Base-by-base conservation (phyloP, 2,797 vertebrate genomes). In the Premnoplex brunnescens region DNA sequence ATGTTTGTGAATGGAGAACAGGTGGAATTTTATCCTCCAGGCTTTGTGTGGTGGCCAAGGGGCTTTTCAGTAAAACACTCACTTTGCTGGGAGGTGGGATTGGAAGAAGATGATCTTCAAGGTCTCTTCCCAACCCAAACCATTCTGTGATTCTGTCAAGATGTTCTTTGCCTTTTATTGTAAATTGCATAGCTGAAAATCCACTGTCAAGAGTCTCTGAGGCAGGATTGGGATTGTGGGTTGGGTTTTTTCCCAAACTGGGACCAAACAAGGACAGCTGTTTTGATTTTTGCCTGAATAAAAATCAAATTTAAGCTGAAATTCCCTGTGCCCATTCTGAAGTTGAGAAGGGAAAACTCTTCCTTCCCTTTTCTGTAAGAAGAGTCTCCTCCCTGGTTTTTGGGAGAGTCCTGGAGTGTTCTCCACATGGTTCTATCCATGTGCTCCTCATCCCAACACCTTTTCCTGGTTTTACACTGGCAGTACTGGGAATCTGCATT, bases 361-460 rank as follows among this genome's bases (percentile, higher is more conserved):
- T 81, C 30, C 4, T 62, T 69, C 14, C 6, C 3, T 59, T 54
- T 89, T 54, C 36, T 58, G 5, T 26, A 73, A 39, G 51, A 82
- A 58, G 89, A 46, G 26, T 34, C 20, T 49, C 51, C 34, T 78
- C 21, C 3, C 14, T 37, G 1, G 18, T 39, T 78, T 30, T 46
- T 9, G 30, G 28, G 18, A 24, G 36, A 10, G 12, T 30, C 18
- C 16, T 6, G 9, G n/a, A 11, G 51, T 54, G 7, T 41, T 32
- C 6, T 52, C 28, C 28, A 32, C 32, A 9, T 0, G 0, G 21
- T 78, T 68, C 60, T 51, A 30, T 20, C 58, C 10, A 0, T 7
- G 12, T 73, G 55, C n/a, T 89, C 41, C 34, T 41, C 19, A 43
- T 52, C 30, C 9, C 63, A 66, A 37, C n/a, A 30, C 14, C 7